Evolutionary conservation across 2,113 vertebrate genomes (phyloP).

Genomic region (Coregonus clupeaformis): DNA sequence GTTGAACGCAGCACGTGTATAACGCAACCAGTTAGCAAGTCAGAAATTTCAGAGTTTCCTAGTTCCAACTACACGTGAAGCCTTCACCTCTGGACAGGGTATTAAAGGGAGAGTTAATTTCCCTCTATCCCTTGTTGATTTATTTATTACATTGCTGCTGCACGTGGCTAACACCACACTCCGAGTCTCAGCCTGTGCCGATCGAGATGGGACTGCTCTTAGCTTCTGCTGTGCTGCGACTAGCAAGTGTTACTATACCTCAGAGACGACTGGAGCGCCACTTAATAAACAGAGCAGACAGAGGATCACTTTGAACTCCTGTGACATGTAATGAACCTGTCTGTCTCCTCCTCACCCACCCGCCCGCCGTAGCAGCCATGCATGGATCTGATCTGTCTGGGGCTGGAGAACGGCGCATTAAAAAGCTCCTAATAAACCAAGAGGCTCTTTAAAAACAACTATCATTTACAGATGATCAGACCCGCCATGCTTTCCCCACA

Average conservation of each 20-base stretch:
- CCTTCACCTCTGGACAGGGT: slow-evolving; percentile 43
- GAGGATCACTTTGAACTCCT: slow-evolving; percentile 69
- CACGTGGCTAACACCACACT: slow-evolving; percentile 27
- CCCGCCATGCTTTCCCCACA: slow-evolving; percentile 41
- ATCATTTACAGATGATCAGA: slow-evolving; percentile 67
- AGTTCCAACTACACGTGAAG: too few relatives aligned
- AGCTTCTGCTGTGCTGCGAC: slow-evolving; percentile 22
- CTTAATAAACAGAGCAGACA: slow-evolving; percentile 72
- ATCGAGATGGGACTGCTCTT: slow-evolving; percentile 32
- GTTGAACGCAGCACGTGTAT: too few relatives aligned
- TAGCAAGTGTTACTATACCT: slow-evolving; percentile 49
- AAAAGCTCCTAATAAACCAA: slow-evolving; percentile 40
- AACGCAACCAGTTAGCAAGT: too few relatives aligned
- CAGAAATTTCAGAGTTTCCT: too few relatives aligned
- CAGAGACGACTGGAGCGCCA: slow-evolving; percentile 53
- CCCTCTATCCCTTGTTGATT: slow-evolving; percentile 68
- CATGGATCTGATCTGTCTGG: slow-evolving; percentile 24
- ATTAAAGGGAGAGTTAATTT: slow-evolving; percentile 68
- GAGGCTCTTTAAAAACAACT: slow-evolving; percentile 59
- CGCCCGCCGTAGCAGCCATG: not conserved
- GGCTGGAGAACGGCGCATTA: slow-evolving; percentile 9
- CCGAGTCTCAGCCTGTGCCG: slow-evolving; percentile 16
- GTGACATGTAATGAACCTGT: slow-evolving; percentile 68
- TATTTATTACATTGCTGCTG: slow-evolving; percentile 63
- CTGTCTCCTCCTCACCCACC: not conserved